phyloP scores from a whole-genome alignment of 2,113 vertebrate genomes.

The Oreocharis arfaki region DNA sequence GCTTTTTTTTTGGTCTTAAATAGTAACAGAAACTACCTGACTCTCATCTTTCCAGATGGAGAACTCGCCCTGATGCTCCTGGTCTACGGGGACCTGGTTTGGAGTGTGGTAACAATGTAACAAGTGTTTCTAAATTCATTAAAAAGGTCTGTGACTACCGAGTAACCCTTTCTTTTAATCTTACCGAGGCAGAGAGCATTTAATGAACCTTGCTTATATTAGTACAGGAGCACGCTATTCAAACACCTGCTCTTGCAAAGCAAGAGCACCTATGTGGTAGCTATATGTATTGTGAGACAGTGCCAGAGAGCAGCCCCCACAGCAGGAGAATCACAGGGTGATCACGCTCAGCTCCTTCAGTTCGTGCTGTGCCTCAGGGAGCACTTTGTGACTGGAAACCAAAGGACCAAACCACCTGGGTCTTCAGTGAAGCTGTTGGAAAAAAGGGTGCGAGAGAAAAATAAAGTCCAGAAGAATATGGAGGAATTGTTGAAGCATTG shows the following conservation, averaged over 20 bases:
- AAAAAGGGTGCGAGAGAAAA: background rate
- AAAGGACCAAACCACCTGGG: background rate
- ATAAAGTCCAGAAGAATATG: background rate
- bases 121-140: slow-evolving; percentile 3
- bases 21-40: background rate
- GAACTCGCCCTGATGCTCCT: background rate
- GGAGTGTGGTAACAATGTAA: background rate
- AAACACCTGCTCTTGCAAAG: background rate
- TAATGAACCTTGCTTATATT: background rate
- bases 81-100: background rate
- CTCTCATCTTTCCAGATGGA: background rate
- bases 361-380: background rate
- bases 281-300: background rate
- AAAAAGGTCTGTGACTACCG: background rate
- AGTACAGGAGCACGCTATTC: background rate
- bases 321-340: background rate
- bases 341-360: background rate
- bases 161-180: background rate
- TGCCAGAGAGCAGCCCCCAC: background rate
- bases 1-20: background rate
- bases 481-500: no score
- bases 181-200: background rate
- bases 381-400: background rate
- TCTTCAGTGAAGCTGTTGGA: background rate
- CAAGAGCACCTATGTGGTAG: background rate